Percentiles rank a stretch among this genome's conserved stretches.
These are phyloP conservation scores for Cheilinus undulatus DNA, from an alignment of 2,113 vertebrate genomes.

Conservation along the genomic window DNA sequence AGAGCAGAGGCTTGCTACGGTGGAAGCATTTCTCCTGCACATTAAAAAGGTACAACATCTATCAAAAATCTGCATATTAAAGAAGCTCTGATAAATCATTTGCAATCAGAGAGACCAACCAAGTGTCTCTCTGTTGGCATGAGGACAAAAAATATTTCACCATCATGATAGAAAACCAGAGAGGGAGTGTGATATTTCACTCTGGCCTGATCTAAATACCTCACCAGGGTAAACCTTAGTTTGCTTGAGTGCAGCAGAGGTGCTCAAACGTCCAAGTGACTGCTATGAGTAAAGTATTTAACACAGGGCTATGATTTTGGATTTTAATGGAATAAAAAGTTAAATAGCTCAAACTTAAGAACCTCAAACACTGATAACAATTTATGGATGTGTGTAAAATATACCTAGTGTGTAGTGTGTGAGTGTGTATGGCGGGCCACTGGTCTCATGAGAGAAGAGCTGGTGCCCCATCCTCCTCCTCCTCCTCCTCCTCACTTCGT, in stretches of 20 bases:
- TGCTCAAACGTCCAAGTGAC: not conserved
- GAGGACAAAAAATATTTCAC: conserved; percentile 33
- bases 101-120: conserved; percentile 2
- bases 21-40: too few relatives aligned
- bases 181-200: conserved; percentile 76
- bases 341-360: not conserved
- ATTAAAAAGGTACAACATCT: too few relatives aligned
- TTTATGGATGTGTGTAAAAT: not conserved
- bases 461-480: conserved; percentile 53
- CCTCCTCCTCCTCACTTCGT: conserved; percentile 43
- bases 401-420: not conserved
- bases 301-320: not conserved
- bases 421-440: not conserved
- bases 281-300: not conserved
- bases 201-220: conserved; percentile 52
- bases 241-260: conserved; percentile 6
- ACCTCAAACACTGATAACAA: not conserved
- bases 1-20: too few relatives aligned
- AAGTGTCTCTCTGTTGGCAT: not conserved
- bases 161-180: conserved; percentile 61
- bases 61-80: too few relatives aligned
- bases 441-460: conserved; percentile 29
- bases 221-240: conserved; percentile 33
- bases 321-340: not conserved
- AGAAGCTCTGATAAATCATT: not conserved